Evolutionary conservation across 2,888 invertebrate species (phyloP), one percentile per base, ranked within the genome.

Genomic region (Heliconius sara): DNA sequence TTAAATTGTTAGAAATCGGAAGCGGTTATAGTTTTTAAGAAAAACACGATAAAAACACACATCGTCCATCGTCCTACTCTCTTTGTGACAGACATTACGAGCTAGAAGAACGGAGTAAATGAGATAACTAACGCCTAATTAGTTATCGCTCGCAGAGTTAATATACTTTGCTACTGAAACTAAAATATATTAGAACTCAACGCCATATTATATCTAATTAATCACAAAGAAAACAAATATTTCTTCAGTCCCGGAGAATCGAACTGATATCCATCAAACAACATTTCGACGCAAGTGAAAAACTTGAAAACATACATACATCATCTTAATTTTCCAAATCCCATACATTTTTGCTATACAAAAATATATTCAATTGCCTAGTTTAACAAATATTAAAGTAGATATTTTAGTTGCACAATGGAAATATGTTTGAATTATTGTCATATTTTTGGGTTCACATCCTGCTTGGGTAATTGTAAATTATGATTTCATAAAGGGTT

Each of bases 311-410:
- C 70, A 43, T 52, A 43, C 12, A 43, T 43, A 52, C 52, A 43
- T 70, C 43, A 43, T 43, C 70, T 43, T 25, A n/a, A 68, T 43
- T 70, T 43, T 70, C 43, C n/a, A 43, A 70, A 70, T 70, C 25
- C 43, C 70, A 67, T n/a, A 70, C 43, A 70, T 70, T 43, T 68
- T 68, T 39, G n/a, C 4, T 67, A 3, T 34, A 39, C 22, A 39
- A n/a, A 39, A 16, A 9, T 9, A 34, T 39, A 22, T 34, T 34
- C 12, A 39, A 12, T 22, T 34, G n/a, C 12, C 10, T 68, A 68
- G 39, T 12, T 68, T 68, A 68, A 39, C 68, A 39, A 19, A n/a
- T 67, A 34, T 22, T 66, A 66, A 16, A 7, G 6, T 65, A 65
- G 16, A 60, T 9, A 22, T 60, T 9, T 9, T 60, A 9, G 60